A percentile compares a stretch with the other conserved stretches of the same genome.
Evolutionary conservation across 2,797 vertebrate species (phyloP).

Genomic region (Takifugu rubripes): DNA sequence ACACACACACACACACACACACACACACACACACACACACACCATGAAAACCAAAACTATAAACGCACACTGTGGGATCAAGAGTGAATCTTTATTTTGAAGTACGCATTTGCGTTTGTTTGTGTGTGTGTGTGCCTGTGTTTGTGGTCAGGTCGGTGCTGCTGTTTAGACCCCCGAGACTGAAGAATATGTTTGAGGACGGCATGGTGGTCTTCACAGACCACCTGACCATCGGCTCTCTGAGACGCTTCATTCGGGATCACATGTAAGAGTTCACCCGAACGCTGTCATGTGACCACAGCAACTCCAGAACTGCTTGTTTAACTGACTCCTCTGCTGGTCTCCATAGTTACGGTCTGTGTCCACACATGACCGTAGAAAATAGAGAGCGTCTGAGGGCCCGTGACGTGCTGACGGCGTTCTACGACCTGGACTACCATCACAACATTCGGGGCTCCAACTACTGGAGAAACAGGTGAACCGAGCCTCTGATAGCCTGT

Average conservation of each 20-base stretch:
- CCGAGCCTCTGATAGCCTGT: no score
- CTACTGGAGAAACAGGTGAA: conserved; percentile 81
- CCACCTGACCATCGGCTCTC: conserved; percentile 54
- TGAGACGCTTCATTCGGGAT: conserved; percentile 77
- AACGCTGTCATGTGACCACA: no score
- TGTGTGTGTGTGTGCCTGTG: conserved; percentile 1
- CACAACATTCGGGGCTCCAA: conserved; percentile 70
- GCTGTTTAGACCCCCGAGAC: conserved; percentile 70
- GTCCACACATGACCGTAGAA: conserved; percentile 75
- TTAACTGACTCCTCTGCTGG: no score
- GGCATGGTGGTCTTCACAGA: conserved; percentile 52
- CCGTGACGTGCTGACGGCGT: conserved; percentile 72
- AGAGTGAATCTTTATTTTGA: neutral
- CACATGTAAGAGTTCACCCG: conserved; percentile 55
- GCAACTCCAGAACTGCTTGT: neutral
- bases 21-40: neutral
- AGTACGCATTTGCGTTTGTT: no score
- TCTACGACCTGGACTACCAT: conserved; percentile 73
- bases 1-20: neutral
- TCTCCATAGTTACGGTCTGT: conserved; percentile 67
- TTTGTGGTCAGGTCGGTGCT: conserved; percentile 59
- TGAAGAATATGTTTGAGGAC: conserved; percentile 73
- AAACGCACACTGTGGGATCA: no score
- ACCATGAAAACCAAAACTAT: no score
- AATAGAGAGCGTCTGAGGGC: conserved; percentile 70